A percentile compares a stretch with the other conserved stretches of the same genome.
These are phyloP conservation scores for Unio pictorum DNA, from an alignment of 2,888 invertebrate genomes.

Conservation along the genomic window DNA sequence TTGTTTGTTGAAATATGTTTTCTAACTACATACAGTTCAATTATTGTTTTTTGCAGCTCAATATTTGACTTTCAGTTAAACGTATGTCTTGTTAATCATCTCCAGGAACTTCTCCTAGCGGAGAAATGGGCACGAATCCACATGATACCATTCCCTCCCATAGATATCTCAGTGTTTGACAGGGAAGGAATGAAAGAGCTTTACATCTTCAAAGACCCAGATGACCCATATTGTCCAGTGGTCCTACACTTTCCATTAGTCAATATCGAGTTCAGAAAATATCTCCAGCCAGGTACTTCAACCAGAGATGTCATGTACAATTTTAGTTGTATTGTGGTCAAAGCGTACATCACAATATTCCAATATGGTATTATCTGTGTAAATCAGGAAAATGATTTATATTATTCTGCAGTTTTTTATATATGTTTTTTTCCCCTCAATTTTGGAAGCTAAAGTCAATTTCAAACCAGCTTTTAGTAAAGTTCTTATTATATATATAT, in stretches of 20 bases:
- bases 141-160: constrained; percentile 72
- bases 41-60: neutral
- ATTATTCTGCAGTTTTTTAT: no score
- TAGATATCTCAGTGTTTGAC: constrained; percentile 67
- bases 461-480: no score
- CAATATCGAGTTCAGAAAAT: constrained; percentile 70
- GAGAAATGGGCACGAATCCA: constrained; percentile 72
- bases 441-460: no score
- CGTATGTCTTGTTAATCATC: constrained; percentile 2
- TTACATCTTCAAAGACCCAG: constrained; percentile 72
- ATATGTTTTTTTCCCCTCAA: no score
- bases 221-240: constrained; percentile 70
- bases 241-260: constrained; percentile 72
- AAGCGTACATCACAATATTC: no score
- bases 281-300: constrained; percentile 68
- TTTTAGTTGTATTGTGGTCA: no score
- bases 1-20: no score
- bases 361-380: no score
- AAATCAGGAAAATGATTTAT: no score
- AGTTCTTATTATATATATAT: no score
- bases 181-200: constrained; percentile 70
- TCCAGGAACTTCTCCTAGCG: constrained; percentile 71
- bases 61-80: neutral
- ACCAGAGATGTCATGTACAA: no score
- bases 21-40: no score